Conservation (phyloP, 2,797 vertebrate species). For the Enteromius afrohamiltoni region DNA sequence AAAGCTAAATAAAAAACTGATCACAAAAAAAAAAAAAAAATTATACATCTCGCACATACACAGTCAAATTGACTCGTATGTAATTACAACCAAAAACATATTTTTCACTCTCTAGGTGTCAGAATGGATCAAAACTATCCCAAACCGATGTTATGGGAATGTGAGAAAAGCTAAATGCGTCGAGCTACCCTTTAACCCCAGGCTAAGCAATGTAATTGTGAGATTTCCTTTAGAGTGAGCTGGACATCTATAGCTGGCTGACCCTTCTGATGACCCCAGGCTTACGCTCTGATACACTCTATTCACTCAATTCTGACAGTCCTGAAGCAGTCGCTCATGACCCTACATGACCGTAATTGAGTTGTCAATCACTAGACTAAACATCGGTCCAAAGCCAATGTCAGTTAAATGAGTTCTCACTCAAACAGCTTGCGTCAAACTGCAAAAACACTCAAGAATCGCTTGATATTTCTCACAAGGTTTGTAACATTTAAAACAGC, state of each 20-base stretch:
- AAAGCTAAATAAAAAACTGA: not conserved
- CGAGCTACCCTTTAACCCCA: conserved; percentile 50
- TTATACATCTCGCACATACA: not conserved
- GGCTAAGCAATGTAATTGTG: conserved; percentile 29
- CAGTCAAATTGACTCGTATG: not conserved
- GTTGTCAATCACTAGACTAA: conserved; percentile 50
- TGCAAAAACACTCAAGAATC: not conserved
- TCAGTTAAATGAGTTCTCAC: conserved; percentile 18
- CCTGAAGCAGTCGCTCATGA: conserved; percentile 38
- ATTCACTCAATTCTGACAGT: conserved; percentile 31
- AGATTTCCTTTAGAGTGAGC: conserved; percentile 43
- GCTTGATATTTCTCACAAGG: not conserved
- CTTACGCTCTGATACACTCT: conserved; percentile 52
- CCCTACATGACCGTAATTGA: conserved; percentile 40
- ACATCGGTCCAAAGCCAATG: conserved; percentile 40
- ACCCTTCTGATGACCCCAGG: conserved; percentile 39
- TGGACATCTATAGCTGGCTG: conserved; percentile 31
- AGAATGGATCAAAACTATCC: conserved; percentile 14
- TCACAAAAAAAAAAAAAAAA: too few species aligned
- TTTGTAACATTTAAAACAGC: not conserved
- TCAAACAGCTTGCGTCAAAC: not conserved
- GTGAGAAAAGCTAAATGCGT: conserved; percentile 29
- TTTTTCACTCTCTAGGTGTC: not conserved
- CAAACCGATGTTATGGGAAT: conserved; percentile 15
- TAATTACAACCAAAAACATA: not conserved